Evolutionary conservation across 2,888 invertebrate species (phyloP).

Genomic region (Brachypalpus laphriformis): DNA sequence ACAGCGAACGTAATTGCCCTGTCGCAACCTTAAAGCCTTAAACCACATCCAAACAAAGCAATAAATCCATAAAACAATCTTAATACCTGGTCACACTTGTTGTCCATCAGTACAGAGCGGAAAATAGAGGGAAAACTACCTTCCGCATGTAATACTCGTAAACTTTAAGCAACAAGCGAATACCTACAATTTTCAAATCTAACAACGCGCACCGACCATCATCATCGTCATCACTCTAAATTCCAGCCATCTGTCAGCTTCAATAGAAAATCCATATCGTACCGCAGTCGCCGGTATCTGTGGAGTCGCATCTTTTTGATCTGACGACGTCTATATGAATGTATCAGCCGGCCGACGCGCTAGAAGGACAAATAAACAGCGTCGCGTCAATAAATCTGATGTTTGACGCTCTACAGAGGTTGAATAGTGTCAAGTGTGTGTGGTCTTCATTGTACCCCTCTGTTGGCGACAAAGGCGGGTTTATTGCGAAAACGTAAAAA

Average conservation of each 20-base stretch:
- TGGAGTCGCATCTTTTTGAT: constrained; percentile 62
- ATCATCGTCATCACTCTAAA: constrained; percentile 22
- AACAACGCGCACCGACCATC: not conserved
- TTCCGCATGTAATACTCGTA: constrained; percentile 25
- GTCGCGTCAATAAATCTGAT: constrained; percentile 59
- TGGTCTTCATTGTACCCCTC: constrained; percentile 51
- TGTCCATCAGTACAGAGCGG: constrained; percentile 5
- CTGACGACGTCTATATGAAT: constrained; percentile 3
- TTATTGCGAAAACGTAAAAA: constrained; percentile 36
- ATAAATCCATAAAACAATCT: constrained; percentile 15
- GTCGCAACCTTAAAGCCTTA: not conserved
- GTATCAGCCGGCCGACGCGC: constrained; percentile 22
- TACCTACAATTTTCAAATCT: constrained; percentile 32
- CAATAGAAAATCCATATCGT: constrained; percentile 44
- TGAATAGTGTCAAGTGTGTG: constrained; percentile 52
- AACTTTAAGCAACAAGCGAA: too few relatives aligned
- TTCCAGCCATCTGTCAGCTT: constrained; percentile 47
- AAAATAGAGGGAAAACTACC: not conserved
- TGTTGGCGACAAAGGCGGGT: constrained; percentile 3
- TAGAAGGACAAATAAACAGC: constrained; percentile 65
- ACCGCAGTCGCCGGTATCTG: constrained; percentile 23
- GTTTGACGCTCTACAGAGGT: constrained; percentile 3
- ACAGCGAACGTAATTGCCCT: not conserved
- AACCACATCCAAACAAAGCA: not conserved
- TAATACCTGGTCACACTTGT: constrained; percentile 33